phyloP scores from a whole-genome alignment of 2,797 vertebrate genomes.

The Gallinago stenura region DNA sequence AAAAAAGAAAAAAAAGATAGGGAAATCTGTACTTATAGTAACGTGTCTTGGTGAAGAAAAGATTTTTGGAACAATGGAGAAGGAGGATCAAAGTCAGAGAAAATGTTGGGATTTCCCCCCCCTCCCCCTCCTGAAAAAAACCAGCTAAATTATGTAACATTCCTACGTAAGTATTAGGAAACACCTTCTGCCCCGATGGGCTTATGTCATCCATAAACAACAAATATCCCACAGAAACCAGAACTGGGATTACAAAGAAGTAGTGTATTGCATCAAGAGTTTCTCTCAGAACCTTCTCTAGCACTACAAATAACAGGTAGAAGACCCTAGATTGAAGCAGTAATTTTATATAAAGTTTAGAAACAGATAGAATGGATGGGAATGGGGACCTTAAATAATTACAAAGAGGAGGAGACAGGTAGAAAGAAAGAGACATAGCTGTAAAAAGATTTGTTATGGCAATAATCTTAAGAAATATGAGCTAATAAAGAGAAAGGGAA shows the following conservation, averaged over 20 bases:
- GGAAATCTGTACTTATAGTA: background rate
- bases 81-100: background rate
- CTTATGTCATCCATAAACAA: background rate
- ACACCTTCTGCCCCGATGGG: background rate
- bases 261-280: background rate
- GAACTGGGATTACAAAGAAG: background rate
- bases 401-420: background rate
- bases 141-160: background rate
- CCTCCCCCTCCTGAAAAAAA: rapidly evolving
- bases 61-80: background rate
- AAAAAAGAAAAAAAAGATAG: background rate
- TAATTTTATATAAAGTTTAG: background rate
- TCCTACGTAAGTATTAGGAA: background rate
- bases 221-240: background rate
- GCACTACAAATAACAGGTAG: background rate
- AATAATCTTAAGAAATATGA: background rate
- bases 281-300: background rate
- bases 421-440: background rate
- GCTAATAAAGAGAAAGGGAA: background rate
- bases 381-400: background rate
- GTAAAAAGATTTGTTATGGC: background rate
- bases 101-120: background rate
- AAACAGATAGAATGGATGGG: background rate
- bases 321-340: background rate
- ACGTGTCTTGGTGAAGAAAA: background rate